Base-by-base conservation (phyloP, 1,140 invertebrate species). In the Papilio machaon region DNA sequence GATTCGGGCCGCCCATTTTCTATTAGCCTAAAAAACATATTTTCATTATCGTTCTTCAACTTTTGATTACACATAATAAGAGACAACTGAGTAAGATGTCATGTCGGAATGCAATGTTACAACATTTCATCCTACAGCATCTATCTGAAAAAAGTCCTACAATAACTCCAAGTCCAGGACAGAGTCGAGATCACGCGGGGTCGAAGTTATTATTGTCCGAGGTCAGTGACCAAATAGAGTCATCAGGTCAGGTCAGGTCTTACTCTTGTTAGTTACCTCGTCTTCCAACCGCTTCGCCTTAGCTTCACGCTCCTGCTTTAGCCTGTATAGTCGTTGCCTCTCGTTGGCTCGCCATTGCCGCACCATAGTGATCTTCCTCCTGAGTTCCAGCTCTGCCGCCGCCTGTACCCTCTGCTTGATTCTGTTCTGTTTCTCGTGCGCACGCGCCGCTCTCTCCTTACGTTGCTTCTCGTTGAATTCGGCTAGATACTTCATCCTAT, bases 341-440 rank as follows among this genome's bases (percentile, higher is more conserved):
- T 94, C 93, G 60, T 94, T 94, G 4, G 83, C 74, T 19, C 92
- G 86, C 93, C 93, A 94, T 80, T 90, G 89, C 1, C 93, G 84
- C 7, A 94, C 85, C 93, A 94, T 94, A 0, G 90, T 94, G 78
- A 94, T 94, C 83, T 94, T 94, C 15, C 93, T 79, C 10, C 92
- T 80, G 0, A 94, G 85, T 79, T 94, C 93, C 90, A 94, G 87
- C 78, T 94, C 93, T 0, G 92, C 91, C 1, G 93, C 93, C 2
- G 92, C 92, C 49, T 92, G 91, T 0, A 94, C 91, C 46, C 93
- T 85, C 74, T 94, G 93, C 76, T 92, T 94, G 60, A 93, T 93
- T 70, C 91, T 87, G 46, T 90, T 92, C 77, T 93, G 86, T 81
- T 92, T 92, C 64, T 94, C 92, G 0, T 74, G 82, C 5, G 90